These are phyloP conservation scores for Xestia c-nigrum DNA, from an alignment of 2,888 invertebrate species.

Conservation along the genomic window DNA sequence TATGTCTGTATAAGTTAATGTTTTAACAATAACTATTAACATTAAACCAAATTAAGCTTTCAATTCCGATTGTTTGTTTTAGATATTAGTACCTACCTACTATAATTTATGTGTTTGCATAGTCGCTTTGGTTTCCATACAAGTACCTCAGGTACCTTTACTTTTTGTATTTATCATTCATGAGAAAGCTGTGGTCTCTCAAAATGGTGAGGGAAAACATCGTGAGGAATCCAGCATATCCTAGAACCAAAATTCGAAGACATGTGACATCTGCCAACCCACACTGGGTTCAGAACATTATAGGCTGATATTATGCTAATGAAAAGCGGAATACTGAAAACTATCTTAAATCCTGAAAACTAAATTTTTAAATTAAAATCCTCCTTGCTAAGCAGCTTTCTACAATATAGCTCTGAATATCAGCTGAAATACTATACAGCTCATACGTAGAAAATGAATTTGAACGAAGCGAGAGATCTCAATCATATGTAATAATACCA, in stretches of 20 bases:
- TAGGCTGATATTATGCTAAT: too few species aligned
- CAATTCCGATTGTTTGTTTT: background rate
- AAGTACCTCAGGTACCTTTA: too few species aligned
- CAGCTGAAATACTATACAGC: conserved; percentile 14
- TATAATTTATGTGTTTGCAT: background rate
- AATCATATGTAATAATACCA: conserved; percentile 19
- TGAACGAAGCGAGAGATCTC: conserved; percentile 4
- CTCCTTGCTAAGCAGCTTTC: background rate
- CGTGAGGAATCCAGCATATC: too few species aligned
- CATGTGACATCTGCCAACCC: too few species aligned
- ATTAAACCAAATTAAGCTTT: background rate
- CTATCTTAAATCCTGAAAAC: background rate
- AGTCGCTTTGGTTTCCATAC: background rate
- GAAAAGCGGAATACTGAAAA: background rate
- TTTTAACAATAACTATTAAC: background rate
- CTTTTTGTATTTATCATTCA: too few species aligned
- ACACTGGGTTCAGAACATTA: too few species aligned
- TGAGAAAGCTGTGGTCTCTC: too few species aligned
- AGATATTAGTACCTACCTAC: background rate
- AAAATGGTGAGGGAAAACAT: too few species aligned
- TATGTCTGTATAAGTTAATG: background rate
- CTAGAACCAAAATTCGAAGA: too few species aligned
- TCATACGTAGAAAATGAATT: conserved; percentile 9
- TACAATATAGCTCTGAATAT: conserved; percentile 23
- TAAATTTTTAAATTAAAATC: conserved; percentile 17